Percentiles rank a stretch among this genome's conserved stretches.
phyloP scores from a whole-genome alignment of 2,797 vertebrate genomes.

The Yasuhikotakia modesta region DNA sequence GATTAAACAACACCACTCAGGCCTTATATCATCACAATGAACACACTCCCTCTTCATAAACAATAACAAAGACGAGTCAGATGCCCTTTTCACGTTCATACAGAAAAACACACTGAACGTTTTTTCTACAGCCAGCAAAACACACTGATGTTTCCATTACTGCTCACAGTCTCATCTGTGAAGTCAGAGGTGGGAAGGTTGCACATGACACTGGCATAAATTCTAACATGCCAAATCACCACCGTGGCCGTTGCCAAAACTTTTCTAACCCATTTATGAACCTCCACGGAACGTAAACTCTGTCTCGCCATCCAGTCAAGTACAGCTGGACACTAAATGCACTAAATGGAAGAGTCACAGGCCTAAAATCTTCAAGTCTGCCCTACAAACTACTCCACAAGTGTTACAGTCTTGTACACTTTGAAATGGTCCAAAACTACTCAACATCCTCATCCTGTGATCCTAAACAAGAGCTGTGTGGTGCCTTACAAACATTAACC shows the following conservation, averaged over 20 bases:
- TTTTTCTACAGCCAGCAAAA: constrained; percentile 62
- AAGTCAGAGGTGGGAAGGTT: constrained; percentile 54
- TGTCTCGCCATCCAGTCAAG: constrained; percentile 6
- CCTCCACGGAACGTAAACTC: background rate
- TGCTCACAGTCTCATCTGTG: constrained; percentile 67
- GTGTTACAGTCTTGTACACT: background rate
- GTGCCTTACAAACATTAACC: no score
- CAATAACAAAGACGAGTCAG: constrained; percentile 72
- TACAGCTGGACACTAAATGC: constrained; percentile 16
- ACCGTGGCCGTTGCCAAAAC: constrained; percentile 3
- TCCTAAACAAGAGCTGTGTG: constrained; percentile 12
- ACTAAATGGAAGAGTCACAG: constrained; percentile 62
- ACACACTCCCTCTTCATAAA: constrained; percentile 69
- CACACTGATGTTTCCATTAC: constrained; percentile 67
- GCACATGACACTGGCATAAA: constrained; percentile 53
- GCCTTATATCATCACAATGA: constrained; percentile 60
- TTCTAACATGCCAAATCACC: constrained; percentile 36
- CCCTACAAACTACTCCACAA: constrained; percentile 41
- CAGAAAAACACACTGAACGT: constrained; percentile 66
- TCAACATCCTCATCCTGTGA: background rate
- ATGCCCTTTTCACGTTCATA: constrained; percentile 67
- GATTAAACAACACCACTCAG: constrained; percentile 68
- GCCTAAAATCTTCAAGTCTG: constrained; percentile 54
- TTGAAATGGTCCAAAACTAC: constrained; percentile 22
- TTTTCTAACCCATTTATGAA: background rate